Evolutionary conservation across 2,888 invertebrate genomes (phyloP), one percentile per base, ranked within the genome.

Genomic region (Sinodicranocentrus sp.): DNA sequence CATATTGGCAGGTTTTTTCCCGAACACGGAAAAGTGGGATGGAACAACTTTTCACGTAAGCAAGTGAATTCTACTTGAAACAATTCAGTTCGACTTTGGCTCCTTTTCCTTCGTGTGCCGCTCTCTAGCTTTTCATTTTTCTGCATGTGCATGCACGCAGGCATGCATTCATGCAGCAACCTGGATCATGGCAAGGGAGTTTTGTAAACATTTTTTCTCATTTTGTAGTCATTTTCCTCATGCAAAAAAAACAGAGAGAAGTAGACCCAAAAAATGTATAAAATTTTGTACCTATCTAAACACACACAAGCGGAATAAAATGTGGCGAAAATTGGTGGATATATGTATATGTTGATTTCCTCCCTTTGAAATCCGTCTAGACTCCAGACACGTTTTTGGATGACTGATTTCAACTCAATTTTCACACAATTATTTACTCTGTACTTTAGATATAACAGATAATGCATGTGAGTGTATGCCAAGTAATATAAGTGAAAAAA

Each of bases 391-490:
- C 33, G 52, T 63, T 72, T 80, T 61, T 80, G 72, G 80, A 80
- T 80, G 80, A 80, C 80, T 80, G 80, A 80, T 80, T 78, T 80
- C 39, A 39, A 54, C 80, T 63, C 57, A 67, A 57, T 80, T 80
- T 52, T 72, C 80, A 80, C 80, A 80, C 72, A 80, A 80, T 80
- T 80, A 72, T 54, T 54, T 52, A 52, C n/a, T n/a, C 52, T 52
- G n/a, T n/a, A 52, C 17, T 52, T n/a, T 5, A 39, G 39, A 39
- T 5, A 39, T 5, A 39, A 13, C 5, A 13, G 39, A 39, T 39
- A 13, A 39, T 8, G 39, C 13, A 39, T 13, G 39, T 39, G 39
- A 13, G 6, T 8, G 13, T 39, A 13, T 39, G 39, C 6, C 5
- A 13, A 5, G 39, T n/a, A n/a, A n/a, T n/a, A n/a, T n/a, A 39